A percentile compares a stretch with the other conserved stretches of the same genome.
Evolutionary conservation across 2,888 invertebrate species (phyloP).

Genomic region (Brachyptera risi): DNA sequence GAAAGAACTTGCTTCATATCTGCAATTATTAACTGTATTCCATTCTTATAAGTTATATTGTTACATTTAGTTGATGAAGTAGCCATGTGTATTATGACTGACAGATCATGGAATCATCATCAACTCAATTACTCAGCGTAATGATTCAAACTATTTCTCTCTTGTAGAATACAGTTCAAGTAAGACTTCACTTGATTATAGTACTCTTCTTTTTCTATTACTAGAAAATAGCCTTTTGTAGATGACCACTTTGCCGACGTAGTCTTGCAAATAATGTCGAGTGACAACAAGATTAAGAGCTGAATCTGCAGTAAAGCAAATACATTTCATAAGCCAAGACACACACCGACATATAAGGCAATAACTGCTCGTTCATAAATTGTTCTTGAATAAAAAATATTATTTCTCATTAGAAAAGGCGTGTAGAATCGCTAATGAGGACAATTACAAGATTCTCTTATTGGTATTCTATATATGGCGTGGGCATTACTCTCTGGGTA

Average conservation of each 20-base stretch:
- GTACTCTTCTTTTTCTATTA: no score
- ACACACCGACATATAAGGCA: background rate
- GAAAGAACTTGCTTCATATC: no score
- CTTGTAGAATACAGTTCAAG: no score
- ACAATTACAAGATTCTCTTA: background rate
- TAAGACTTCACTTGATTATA: no score
- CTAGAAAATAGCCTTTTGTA: no score
- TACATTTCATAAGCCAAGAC: background rate
- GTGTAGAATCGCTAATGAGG: slow-evolving; percentile 1
- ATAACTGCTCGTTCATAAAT: background rate
- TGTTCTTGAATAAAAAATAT: background rate
- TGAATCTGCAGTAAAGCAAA: no score
- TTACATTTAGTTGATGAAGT: no score
- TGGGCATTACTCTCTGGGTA: slow-evolving; percentile 4
- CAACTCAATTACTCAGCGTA: background rate
- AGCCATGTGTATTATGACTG: background rate
- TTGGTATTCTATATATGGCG: background rate
- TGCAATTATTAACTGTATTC: no score
- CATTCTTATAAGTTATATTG: no score
- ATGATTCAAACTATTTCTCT: no score
- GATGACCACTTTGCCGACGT: background rate
- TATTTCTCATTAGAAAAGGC: slow-evolving; percentile 1
- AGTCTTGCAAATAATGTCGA: no score
- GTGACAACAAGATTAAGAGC: background rate
- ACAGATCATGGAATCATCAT: background rate